Base-by-base conservation (phyloP, 2,113 vertebrate species). In the Pluvialis apricaria region DNA sequence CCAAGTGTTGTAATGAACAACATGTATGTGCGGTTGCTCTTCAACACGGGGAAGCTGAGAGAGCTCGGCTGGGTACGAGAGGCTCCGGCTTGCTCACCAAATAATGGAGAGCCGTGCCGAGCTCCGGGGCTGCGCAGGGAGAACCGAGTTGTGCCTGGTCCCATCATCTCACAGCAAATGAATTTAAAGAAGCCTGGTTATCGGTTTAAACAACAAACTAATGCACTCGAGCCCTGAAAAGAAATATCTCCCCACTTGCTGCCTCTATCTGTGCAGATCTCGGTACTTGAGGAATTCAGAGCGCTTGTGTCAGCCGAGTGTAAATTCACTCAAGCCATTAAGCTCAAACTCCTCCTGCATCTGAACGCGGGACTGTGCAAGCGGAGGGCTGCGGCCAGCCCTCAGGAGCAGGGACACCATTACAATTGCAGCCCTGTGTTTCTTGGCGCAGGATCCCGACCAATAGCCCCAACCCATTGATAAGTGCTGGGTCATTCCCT, bases 401-500 rank as follows among this genome's bases (percentile, higher is more conserved):
- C 73, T 94, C 38, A 29, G 84, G 75, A 83, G 49, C 73, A 28
- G 78, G 79, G 82, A 64, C 15, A 26, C 38, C 60, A 7, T 8
- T 28, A 66, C 94, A 94, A 79, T 90, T 49, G 88, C 88, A 91
- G 96, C 91, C 93, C 90, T 62, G 89, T 73, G 84, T 88, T 93
- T 82, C 71, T 88, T 94, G 94, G 82, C 9, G 0, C 40, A n/a
- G 36, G 8, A 79, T 66, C 45, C 70, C 11, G 4, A 94, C 65
- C 94, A 55, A 72, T 21, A 76, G 73, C 68, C 88, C 92, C 7
- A 18, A 7, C 72, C 42, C 14, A 32, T 58, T 92, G 82, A 75
- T 60, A 95, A 70, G 80, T 86, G 88, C 80, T 40, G 91, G 97
- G 94, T 96, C 96, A 96, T 88, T 97, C 96, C 83, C 96, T 98